A percentile compares a stretch with the other conserved stretches of the same genome.
Evolutionary conservation across 2,797 vertebrate species (phyloP).

Genomic region (Danio tinwini): DNA sequence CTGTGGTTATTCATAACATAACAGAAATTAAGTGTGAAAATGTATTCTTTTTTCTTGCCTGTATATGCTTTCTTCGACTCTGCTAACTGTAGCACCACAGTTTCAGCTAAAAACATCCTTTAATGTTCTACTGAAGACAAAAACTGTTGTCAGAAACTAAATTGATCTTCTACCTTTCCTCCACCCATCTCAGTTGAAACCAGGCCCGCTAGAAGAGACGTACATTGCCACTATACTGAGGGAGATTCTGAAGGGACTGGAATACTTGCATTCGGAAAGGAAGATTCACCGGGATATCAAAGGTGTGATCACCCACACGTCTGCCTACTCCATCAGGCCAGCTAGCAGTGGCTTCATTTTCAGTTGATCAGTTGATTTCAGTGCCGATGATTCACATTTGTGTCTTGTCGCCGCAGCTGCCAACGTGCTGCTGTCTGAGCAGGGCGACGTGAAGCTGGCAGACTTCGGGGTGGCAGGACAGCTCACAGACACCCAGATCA

Average conservation of each 20-base stretch:
- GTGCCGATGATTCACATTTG: constrained; percentile 15
- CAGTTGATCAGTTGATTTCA: neutral
- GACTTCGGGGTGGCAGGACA: constrained; percentile 90
- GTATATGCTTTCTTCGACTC: too few relatives aligned
- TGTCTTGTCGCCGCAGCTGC: constrained; percentile 72
- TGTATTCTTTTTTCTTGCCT: too few relatives aligned
- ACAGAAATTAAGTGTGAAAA: too few relatives aligned
- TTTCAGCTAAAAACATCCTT: too few relatives aligned
- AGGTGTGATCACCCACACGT: constrained; percentile 71
- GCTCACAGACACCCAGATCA: constrained; percentile 89
- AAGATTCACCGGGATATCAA: constrained; percentile 91
- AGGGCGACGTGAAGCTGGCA: constrained; percentile 89
- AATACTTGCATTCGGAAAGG: constrained; percentile 87
- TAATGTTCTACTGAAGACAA: too few relatives aligned
- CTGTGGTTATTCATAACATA: too few relatives aligned
- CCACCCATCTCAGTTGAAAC: constrained; percentile 76
- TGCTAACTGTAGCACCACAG: too few relatives aligned
- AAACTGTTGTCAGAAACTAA: neutral
- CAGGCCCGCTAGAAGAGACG: constrained; percentile 86
- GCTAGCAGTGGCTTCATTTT: neutral
- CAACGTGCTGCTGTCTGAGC: constrained; percentile 88
- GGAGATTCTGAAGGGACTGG: constrained; percentile 88
- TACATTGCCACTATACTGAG: constrained; percentile 89
- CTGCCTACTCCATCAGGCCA: constrained; percentile 16
- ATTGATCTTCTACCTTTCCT: neutral